Conservation (phyloP, 2,113 vertebrate species). For the Gambusia holbrooki region DNA sequence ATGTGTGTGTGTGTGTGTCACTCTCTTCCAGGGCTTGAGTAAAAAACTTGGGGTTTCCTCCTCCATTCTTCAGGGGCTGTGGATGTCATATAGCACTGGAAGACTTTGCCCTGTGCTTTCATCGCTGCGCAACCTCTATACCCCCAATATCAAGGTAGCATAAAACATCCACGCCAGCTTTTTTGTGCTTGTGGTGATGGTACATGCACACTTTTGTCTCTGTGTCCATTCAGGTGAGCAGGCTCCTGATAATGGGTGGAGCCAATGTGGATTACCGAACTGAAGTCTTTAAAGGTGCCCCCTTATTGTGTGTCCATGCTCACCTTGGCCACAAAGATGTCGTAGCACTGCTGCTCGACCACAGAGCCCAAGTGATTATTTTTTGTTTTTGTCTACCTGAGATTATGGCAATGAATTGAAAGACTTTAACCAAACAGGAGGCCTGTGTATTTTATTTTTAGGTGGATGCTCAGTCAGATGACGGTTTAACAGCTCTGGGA, state of each 20-base stretch:
- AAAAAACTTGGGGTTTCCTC: constrained; percentile 97
- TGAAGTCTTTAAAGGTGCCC: constrained; percentile 92
- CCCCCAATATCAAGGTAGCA: constrained; percentile 88
- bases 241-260: constrained; percentile 90
- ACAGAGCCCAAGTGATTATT: constrained; percentile 82
- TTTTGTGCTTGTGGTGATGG: background rate
- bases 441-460: background rate
- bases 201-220: background rate
- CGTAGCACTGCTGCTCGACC: constrained; percentile 90
- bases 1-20: background rate
- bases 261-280: constrained; percentile 92
- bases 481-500: constrained; percentile 90
- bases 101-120: constrained; percentile 91
- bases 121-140: constrained; percentile 95
- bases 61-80: constrained; percentile 95
- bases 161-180: background rate
- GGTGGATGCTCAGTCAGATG: constrained; percentile 89
- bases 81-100: constrained; percentile 94
- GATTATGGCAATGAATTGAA: background rate
- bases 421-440: background rate
- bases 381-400: background rate
- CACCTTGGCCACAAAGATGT: constrained; percentile 94
- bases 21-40: constrained; percentile 87
- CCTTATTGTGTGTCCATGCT: constrained; percentile 91
- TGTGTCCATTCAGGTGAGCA: constrained; percentile 84